Percentiles rank a stretch among this genome's conserved stretches.
Evolutionary conservation across 2,888 invertebrate species (phyloP).

Genomic region (Tipula lateralis): DNA sequence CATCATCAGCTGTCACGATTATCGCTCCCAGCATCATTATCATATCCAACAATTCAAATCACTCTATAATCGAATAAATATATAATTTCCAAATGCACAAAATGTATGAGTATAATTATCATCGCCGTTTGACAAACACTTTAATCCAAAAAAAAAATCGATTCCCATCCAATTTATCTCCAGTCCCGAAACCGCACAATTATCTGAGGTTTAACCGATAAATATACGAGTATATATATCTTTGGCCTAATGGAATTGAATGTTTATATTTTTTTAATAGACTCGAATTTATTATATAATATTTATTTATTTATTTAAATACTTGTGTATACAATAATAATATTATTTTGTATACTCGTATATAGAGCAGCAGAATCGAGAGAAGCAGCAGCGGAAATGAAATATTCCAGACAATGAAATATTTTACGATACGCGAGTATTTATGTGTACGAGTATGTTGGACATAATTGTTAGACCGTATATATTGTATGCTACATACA

Average conservation of each 20-base stretch:
- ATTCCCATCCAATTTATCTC: neutral
- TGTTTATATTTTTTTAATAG: neutral
- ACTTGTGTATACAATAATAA: neutral
- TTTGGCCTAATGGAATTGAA: constrained; percentile 4
- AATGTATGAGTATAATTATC: neutral
- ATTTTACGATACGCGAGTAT: neutral
- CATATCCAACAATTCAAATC: too few species aligned
- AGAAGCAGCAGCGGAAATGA: neutral
- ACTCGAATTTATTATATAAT: neutral
- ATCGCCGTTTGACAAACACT: neutral
- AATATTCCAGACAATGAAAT: neutral
- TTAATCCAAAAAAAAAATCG: neutral
- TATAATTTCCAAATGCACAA: neutral
- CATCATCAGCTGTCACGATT: too few species aligned
- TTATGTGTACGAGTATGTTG: too few species aligned
- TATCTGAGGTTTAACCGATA: neutral
- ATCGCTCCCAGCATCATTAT: too few species aligned
- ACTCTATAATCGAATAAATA: neutral
- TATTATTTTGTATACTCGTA: neutral
- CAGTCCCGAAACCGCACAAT: neutral
- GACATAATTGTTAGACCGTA: neutral
- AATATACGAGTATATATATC: neutral
- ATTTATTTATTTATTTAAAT: neutral
- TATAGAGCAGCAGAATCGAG: neutral
- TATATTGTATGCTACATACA: neutral